Percentiles rank a stretch among this genome's conserved stretches.
phyloP scores from a whole-genome alignment of 2,797 vertebrate species.

The Poecile montanus region DNA sequence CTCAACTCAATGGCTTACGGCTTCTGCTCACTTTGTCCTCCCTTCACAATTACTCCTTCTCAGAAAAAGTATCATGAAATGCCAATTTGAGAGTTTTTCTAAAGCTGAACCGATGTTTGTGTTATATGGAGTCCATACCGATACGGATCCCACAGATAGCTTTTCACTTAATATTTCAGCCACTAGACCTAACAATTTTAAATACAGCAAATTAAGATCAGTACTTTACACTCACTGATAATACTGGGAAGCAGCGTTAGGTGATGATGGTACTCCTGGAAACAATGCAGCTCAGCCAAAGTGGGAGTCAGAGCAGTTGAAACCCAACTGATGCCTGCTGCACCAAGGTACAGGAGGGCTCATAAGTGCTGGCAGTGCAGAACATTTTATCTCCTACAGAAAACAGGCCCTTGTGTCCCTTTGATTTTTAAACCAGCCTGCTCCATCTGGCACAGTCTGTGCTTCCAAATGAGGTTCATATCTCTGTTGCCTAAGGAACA shows the following conservation, averaged over 20 bases:
- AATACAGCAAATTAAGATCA: not conserved
- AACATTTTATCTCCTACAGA: not conserved
- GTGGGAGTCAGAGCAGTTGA: not conserved
- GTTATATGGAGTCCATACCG: not conserved
- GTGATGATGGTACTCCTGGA: not conserved
- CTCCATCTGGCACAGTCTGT: constrained; percentile 9
- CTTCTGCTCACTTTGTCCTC: not conserved
- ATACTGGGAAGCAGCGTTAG: not conserved
- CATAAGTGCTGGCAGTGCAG: not conserved
- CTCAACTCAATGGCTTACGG: not conserved
- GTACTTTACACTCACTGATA: not conserved
- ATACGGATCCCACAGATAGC: not conserved
- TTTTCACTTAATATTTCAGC: not conserved
- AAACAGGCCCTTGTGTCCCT: not conserved
- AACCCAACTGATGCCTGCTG: not conserved
- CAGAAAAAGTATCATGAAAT: not conserved
- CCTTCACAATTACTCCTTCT: not conserved
- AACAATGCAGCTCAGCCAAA: not conserved
- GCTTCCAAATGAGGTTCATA: not conserved
- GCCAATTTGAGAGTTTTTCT: not conserved
- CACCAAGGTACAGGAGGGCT: not conserved
- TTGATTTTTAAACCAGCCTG: constrained; percentile 21
- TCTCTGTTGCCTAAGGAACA: not conserved
- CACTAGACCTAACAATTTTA: not conserved
- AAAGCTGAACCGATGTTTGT: not conserved